Evolutionary conservation across 2,888 invertebrate species (phyloP).

Genomic region (Drosophila leonis): DNA sequence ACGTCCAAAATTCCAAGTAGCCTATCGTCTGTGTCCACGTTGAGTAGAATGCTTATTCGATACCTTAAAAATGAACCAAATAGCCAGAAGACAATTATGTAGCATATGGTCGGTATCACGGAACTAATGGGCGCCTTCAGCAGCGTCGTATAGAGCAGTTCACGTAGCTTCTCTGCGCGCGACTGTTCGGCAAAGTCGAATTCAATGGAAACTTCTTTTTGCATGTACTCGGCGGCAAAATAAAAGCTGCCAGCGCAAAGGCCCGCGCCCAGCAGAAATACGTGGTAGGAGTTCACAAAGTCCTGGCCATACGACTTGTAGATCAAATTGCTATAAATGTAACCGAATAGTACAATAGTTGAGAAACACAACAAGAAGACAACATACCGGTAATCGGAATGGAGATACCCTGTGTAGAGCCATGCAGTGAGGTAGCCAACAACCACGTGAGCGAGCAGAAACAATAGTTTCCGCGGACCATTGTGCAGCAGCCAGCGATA

Average conservation of each 20-base stretch:
- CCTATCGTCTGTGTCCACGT: slow-evolving; percentile 83
- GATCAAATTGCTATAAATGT: slow-evolving; percentile 55
- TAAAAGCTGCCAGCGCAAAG: slow-evolving; percentile 89
- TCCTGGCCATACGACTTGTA: slow-evolving; percentile 78
- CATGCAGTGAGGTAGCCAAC: slow-evolving; percentile 90
- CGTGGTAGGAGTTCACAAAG: slow-evolving; percentile 89
- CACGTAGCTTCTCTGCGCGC: slow-evolving; percentile 87
- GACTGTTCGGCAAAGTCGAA: slow-evolving; percentile 89
- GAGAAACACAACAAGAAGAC: slow-evolving; percentile 30
- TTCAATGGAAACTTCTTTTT: slow-evolving; percentile 85
- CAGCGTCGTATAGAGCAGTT: slow-evolving; percentile 87
- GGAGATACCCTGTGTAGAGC: slow-evolving; percentile 89
- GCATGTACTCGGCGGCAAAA: slow-evolving; percentile 75
- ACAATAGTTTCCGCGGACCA: slow-evolving; percentile 87
- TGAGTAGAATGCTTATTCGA: slow-evolving; percentile 86
- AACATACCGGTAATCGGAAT: slow-evolving; percentile 87
- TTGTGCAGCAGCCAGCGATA: slow-evolving; percentile 89
- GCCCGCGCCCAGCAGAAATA: slow-evolving; percentile 89
- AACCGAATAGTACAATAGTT: too few relatives aligned
- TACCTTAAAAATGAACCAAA: slow-evolving; percentile 87
- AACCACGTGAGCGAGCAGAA: slow-evolving; percentile 86
- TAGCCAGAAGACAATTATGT: slow-evolving; percentile 88
- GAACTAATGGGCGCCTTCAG: slow-evolving; percentile 88
- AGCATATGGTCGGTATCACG: slow-evolving; percentile 88
- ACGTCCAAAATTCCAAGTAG: slow-evolving; percentile 83